These are phyloP conservation scores for Penaeus vannamei DNA, from an alignment of 1,140 invertebrate genomes.

Conservation along the genomic window DNA sequence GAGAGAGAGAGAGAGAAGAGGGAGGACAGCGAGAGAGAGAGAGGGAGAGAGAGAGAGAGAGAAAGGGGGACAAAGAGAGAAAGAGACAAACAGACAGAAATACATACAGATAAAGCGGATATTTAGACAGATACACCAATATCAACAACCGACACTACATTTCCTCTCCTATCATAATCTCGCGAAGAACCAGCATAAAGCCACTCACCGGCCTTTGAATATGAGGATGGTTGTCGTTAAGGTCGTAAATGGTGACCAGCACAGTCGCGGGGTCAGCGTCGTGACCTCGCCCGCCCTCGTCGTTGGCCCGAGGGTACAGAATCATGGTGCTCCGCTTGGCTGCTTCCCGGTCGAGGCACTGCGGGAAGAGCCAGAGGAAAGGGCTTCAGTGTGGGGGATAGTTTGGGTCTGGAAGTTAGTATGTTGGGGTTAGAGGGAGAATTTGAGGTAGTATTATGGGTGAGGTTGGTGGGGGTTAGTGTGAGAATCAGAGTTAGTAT, in stretches of 20 bases:
- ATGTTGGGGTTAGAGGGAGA: no score
- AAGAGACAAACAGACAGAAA: slow-evolving; percentile 31
- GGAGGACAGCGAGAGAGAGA: no score
- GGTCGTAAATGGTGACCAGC: slow-evolving; percentile 17
- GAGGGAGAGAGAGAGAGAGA: neutral
- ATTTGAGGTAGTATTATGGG: no score
- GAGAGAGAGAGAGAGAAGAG: no score
- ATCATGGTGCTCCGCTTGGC: slow-evolving; percentile 17
- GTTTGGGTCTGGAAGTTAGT: no score
- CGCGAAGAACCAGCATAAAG: no score
- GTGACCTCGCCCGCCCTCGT: slow-evolving; percentile 43
- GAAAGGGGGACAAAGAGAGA: neutral
- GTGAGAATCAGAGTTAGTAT: no score
- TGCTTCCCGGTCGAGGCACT: slow-evolving; percentile 35
- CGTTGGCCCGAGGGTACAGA: slow-evolving; percentile 31
- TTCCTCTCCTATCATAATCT: no score
- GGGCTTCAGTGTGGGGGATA: no score
- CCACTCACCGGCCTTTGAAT: slow-evolving; percentile 7
- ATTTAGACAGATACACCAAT: neutral
- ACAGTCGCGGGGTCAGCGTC: slow-evolving; percentile 38
- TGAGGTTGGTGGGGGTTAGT: no score
- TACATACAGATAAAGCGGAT: neutral
- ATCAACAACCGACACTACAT: no score
- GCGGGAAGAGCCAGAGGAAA: neutral
- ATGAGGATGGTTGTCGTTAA: slow-evolving; percentile 42